These are phyloP conservation scores for Lasius fuliginosus DNA, from an alignment of 2,888 invertebrate genomes.

Conservation along the genomic window DNA sequence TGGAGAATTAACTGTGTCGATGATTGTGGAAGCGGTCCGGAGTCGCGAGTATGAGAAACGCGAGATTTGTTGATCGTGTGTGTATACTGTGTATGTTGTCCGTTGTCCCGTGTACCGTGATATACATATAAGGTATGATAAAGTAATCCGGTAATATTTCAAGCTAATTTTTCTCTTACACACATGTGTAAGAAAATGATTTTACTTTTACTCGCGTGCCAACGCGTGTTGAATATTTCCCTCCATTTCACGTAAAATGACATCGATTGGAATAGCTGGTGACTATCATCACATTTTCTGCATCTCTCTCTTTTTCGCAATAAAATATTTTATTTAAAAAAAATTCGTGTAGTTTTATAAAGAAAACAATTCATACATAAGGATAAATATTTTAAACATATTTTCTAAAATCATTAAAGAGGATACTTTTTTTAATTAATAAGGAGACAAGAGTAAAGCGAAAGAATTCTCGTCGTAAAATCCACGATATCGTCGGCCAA, in stretches of 20 bases:
- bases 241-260: neutral
- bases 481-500: slow-evolving; percentile 56
- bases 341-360: too few species aligned
- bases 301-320: too few species aligned
- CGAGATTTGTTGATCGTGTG: neutral
- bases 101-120: neutral
- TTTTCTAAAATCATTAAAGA: neutral
- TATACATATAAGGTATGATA: neutral
- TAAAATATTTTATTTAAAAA: too few species aligned
- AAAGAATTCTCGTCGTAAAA: slow-evolving; percentile 62
- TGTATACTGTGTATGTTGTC: too few species aligned
- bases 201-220: neutral
- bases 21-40: neutral
- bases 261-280: neutral
- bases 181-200: neutral
- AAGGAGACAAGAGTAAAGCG: slow-evolving; percentile 49
- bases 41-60: slow-evolving; percentile 8
- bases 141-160: neutral
- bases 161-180: neutral
- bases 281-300: too few species aligned
- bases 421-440: neutral
- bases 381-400: neutral
- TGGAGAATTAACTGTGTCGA: slow-evolving; percentile 33
- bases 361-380: neutral
- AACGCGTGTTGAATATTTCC: neutral